These are phyloP conservation scores for Aphelocoma californica DNA, from an alignment of 2,797 vertebrate genomes.

Conservation along the genomic window DNA sequence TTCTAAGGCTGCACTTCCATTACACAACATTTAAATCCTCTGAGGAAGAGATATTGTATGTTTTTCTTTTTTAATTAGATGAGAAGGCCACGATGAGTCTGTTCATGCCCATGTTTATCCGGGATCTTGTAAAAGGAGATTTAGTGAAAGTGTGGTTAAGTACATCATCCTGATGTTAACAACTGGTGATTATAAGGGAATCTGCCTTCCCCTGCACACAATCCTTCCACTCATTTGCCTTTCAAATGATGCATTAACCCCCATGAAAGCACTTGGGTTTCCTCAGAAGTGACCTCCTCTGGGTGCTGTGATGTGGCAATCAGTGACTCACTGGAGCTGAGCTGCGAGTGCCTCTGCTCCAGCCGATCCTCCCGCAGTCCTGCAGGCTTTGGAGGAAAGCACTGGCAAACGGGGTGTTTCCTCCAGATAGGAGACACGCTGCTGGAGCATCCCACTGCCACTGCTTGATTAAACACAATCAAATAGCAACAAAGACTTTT, in stretches of 20 bases:
- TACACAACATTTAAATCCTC: background rate
- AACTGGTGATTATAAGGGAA: background rate
- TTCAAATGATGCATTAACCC: constrained; percentile 11
- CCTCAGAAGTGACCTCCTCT: constrained; percentile 17
- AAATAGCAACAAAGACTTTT: background rate
- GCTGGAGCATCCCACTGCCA: background rate
- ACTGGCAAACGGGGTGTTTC: background rate
- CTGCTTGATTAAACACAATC: background rate
- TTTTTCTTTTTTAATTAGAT: background rate
- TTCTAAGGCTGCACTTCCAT: background rate
- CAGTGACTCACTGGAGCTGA: background rate
- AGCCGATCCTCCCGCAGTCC: background rate
- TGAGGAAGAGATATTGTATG: accelerated
- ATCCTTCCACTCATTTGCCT: constrained; percentile 21
- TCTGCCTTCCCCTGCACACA: background rate
- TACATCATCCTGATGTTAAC: background rate
- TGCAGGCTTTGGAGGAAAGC: background rate
- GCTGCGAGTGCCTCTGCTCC: background rate
- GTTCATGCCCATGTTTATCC: background rate
- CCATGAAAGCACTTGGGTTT: background rate
- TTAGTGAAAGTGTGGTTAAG: background rate
- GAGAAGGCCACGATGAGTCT: background rate
- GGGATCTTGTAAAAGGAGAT: background rate
- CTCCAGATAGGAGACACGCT: background rate
- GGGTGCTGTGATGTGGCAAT: background rate